These are phyloP conservation scores for Ptiloglossa arizonensis DNA, from an alignment of 1,140 invertebrate genomes.

Conservation along the genomic window DNA sequence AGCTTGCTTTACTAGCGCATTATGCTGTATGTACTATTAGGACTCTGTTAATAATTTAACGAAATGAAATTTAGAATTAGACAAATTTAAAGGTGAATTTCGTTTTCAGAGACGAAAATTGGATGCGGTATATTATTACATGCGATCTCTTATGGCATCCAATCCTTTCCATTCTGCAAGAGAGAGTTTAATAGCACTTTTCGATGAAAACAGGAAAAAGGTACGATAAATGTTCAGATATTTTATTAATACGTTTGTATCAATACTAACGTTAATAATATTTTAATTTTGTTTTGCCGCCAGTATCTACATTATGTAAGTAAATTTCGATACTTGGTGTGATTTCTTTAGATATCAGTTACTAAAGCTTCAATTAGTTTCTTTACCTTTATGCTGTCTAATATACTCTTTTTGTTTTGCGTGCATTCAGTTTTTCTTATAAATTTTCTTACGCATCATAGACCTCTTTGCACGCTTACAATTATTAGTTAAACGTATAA, in stretches of 20 bases:
- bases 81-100: not conserved
- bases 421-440: constrained; percentile 42
- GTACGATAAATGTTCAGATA: constrained; percentile 79
- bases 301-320: constrained; percentile 86
- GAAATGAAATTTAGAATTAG: not conserved
- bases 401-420: constrained; percentile 45
- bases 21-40: constrained; percentile 88
- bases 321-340: constrained; percentile 81
- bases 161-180: constrained; percentile 95
- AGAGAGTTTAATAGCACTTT: constrained; percentile 93
- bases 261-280: constrained; percentile 71
- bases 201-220: constrained; percentile 97
- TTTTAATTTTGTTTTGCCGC: constrained; percentile 80
- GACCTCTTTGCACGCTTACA: constrained; percentile 29
- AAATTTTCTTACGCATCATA: constrained; percentile 31
- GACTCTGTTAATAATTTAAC: not conserved
- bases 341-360: constrained; percentile 67
- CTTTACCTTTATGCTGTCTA: constrained; percentile 53
- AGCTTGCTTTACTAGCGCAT: constrained; percentile 95
- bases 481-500: constrained; percentile 20
- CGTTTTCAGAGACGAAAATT: constrained; percentile 91
- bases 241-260: constrained; percentile 48
- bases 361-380: constrained; percentile 66
- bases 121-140: constrained; percentile 98
- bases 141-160: constrained; percentile 95